Conservation (phyloP, 2,888 invertebrate genomes). For the Lagria hirta region DNA sequence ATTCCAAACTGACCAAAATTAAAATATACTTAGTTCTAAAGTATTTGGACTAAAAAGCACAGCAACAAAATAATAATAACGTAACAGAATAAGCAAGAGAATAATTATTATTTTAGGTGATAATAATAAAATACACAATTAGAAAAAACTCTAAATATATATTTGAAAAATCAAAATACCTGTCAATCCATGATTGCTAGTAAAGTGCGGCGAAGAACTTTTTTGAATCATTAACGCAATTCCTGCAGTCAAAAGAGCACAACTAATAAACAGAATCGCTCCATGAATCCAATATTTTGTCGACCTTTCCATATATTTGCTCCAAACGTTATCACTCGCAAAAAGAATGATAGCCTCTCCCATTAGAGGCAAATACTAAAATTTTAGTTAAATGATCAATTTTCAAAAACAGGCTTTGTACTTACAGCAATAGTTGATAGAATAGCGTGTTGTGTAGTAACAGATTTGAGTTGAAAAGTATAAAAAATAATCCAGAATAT, state of each 20-base stretch:
- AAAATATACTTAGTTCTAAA: too few species aligned
- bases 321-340: constrained; percentile 39
- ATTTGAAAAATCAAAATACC: constrained; percentile 32
- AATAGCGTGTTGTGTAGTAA: constrained; percentile 39
- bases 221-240: constrained; percentile 34
- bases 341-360: constrained; percentile 42
- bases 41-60: too few species aligned
- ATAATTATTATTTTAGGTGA: too few species aligned
- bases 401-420: too few species aligned
- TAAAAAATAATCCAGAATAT: constrained; percentile 40
- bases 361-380: constrained; percentile 43
- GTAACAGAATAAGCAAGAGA: too few species aligned
- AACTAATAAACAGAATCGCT: constrained; percentile 32
- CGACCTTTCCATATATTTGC: constrained; percentile 32
- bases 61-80: too few species aligned
- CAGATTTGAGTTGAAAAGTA: constrained; percentile 24
- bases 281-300: constrained; percentile 40
- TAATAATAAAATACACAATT: too few species aligned
- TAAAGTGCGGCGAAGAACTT: constrained; percentile 32
- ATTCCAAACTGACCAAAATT: too few species aligned
- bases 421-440: constrained; percentile 43
- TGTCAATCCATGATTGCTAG: constrained; percentile 35
- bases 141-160: too few species aligned
- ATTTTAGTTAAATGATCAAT: too few species aligned
- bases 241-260: constrained; percentile 33